Conservation (phyloP, 2,888 invertebrate species). For the Argynnis bischoffii region DNA sequence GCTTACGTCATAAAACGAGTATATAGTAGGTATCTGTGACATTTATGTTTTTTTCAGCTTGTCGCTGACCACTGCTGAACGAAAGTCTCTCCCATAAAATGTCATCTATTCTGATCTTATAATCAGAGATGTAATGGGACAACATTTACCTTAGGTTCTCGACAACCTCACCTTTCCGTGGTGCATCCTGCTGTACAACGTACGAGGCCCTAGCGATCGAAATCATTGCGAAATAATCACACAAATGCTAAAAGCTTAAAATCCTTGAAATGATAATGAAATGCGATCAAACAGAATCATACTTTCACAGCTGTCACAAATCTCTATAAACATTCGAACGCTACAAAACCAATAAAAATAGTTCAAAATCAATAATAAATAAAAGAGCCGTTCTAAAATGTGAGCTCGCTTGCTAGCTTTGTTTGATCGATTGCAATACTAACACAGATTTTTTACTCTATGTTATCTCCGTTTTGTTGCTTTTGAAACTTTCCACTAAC, state of each 20-base stretch:
- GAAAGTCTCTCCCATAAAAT: no score
- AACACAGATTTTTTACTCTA: conserved; percentile 69
- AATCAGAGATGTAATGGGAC: no score
- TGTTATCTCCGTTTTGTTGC: conserved; percentile 47
- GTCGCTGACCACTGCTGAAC: no score
- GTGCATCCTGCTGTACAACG: no score
- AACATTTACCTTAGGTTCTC: no score
- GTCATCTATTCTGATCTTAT: no score
- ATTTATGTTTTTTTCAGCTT: no score
- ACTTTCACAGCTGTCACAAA: conserved; percentile 59
- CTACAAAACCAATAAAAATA: conserved; percentile 65
- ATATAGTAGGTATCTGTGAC: no score
- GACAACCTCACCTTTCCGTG: no score
- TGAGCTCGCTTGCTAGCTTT: conserved; percentile 67
- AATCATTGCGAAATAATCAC: no score
- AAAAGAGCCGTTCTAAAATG: conserved; percentile 66
- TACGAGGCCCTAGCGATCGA: no score
- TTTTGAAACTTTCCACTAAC: conserved; percentile 21
- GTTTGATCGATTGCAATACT: conserved; percentile 79
- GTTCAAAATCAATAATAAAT: conserved; percentile 73
- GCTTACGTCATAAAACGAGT: no score
- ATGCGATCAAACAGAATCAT: conserved; percentile 27
- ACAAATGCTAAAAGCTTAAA: not conserved
- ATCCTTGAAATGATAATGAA: conserved; percentile 17
- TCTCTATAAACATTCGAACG: conserved; percentile 58